These are phyloP conservation scores for Mechanitis messenoides DNA, from an alignment of 2,888 invertebrate species.

Conservation along the genomic window DNA sequence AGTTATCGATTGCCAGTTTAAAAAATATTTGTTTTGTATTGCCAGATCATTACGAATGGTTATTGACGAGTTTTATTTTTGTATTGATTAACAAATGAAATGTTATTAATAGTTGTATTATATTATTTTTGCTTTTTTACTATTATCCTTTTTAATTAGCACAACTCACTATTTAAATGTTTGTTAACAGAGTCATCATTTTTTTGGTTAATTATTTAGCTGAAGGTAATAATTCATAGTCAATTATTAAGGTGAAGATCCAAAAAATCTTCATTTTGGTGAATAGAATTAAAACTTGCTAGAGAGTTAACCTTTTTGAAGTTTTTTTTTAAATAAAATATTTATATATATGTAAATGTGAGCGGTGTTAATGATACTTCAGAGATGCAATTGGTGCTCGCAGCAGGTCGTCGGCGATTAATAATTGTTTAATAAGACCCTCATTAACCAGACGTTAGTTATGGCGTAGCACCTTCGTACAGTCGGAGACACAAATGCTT, in stretches of 20 bases:
- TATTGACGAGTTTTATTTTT: conserved; percentile 33
- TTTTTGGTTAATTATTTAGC: too few species aligned
- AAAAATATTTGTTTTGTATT: conserved; percentile 44
- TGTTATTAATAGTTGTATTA: not conserved
- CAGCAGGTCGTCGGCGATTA: conserved; percentile 55
- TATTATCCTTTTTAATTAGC: too few species aligned
- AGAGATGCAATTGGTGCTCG: conserved; percentile 45
- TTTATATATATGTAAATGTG: conserved; percentile 5
- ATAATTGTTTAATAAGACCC: conserved; percentile 60
- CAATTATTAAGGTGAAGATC: too few species aligned
- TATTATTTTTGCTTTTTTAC: not conserved
- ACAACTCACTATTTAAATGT: too few species aligned
- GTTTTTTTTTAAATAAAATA: not conserved
- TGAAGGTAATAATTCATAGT: too few species aligned
- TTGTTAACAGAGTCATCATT: too few species aligned
- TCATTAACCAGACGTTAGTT: conserved; percentile 32
- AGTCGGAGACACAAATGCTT: not conserved
- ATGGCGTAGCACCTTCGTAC: conserved; percentile 14
- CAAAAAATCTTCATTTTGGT: too few species aligned
- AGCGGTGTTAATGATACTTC: conserved; percentile 41
- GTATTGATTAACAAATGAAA: conserved; percentile 9
- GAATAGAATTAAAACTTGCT: not conserved
- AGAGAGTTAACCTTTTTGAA: not conserved
- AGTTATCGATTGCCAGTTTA: conserved; percentile 47
- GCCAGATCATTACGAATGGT: conserved; percentile 33